Evolutionary conservation across 2,888 invertebrate genomes (phyloP).

Genomic region (Lithophane socia): DNA sequence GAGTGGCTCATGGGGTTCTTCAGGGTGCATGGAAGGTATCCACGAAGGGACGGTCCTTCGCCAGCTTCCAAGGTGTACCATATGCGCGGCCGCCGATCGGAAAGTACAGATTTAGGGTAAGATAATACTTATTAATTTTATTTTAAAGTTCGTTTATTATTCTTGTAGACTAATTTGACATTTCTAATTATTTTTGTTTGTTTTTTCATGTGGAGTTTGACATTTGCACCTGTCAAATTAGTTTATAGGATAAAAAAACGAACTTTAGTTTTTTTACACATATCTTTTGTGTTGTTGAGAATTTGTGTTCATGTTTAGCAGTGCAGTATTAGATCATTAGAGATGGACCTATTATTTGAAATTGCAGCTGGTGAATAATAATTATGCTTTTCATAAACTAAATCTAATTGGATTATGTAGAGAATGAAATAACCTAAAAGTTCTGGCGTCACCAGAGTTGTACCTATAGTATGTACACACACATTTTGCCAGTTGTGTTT

Average conservation of each 20-base stretch:
- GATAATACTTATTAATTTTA: conserved; percentile 2
- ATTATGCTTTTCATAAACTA: background rate
- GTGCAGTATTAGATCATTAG: background rate
- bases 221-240: no score
- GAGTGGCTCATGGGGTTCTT: conserved; percentile 79
- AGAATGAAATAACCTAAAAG: background rate
- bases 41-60: conserved; percentile 84
- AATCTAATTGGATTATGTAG: background rate
- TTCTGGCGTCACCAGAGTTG: background rate
- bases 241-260: no score
- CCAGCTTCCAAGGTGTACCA: conserved; percentile 92
- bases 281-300: background rate
- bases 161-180: no score
- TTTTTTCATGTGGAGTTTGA: no score
- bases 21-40: conserved; percentile 85
- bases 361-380: background rate
- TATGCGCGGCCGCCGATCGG: conserved; percentile 92
- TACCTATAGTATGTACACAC: no score
- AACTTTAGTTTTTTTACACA: background rate
- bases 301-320: background rate
- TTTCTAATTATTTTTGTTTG: no score
- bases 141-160: no score
- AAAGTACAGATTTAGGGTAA: conserved; percentile 91
- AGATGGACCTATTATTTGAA: background rate
- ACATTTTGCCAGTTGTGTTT: no score